Evolutionary conservation across 2,797 vertebrate species (phyloP), one percentile per base, ranked within the genome.

Genomic region (Vireo griseus): DNA sequence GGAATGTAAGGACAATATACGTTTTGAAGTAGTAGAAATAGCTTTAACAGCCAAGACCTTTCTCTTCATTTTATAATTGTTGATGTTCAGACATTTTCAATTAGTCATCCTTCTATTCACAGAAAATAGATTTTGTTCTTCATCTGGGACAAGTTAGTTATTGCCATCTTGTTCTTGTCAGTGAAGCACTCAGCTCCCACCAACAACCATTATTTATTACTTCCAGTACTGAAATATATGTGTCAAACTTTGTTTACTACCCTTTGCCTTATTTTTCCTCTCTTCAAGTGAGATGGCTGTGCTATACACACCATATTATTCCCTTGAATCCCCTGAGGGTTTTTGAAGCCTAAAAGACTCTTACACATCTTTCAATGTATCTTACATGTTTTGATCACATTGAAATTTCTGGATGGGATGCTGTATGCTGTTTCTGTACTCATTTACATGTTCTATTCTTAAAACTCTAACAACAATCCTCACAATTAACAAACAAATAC

Each of bases 101-200:
- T 93, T 83, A 96, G 44, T 48, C 47, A 16, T 63, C 57, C 65
- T 72, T 55, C 54, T 54, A 91, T 45, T 62, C 67, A 62, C 48
- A 84, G 71, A 89, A 88, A 85, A 55, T 39, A 84, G 66, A 65
- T 72, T 91, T 92, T 86, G 67, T 58, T 81, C 75, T 65, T 82
- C 86, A 95, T 65, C 62, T 91, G 86, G 84, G 78, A 79, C 28
- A 86, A 92, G 42, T 91, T 86, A 95, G 68, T 90, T 86, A 75
- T 50, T 93, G 92, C 45, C 83, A 88, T 94, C 85, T 93, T 96
- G 84, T 88, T 95, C 90, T 90, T 94, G 80, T 93, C 93, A 94
- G 51, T 42, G 78, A 92, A 95, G 61, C 67, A 90, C 66, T 92
- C 94, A 77, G 75, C 82, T 92, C 68, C 81, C 74, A 91, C 65